Percentiles rank a stretch among this genome's conserved stretches.
Evolutionary conservation across 2,797 vertebrate species (phyloP).

Genomic region (Lagothrix lagotricha): DNA sequence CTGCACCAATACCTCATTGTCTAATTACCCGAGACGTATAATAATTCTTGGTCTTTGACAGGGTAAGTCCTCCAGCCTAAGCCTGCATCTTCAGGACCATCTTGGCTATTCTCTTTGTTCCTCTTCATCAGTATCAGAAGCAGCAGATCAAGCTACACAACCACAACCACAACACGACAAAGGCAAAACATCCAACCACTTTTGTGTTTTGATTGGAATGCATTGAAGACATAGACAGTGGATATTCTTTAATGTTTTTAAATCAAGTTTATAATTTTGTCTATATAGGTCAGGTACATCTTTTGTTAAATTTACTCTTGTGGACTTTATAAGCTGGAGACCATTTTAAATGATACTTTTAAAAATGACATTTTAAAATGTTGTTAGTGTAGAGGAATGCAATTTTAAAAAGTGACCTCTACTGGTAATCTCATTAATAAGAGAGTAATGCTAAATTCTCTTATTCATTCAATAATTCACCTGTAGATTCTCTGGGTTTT

Average conservation of each 20-base stretch:
- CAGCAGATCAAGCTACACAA: background rate
- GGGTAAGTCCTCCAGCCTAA: background rate
- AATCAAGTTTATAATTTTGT: background rate
- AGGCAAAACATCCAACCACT: background rate
- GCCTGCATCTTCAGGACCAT: background rate
- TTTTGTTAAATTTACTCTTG: background rate
- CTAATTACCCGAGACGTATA: background rate
- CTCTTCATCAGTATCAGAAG: background rate
- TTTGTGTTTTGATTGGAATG: background rate
- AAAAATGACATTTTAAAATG: background rate
- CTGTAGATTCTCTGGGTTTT: background rate
- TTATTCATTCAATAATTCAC: background rate
- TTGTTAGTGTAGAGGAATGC: background rate
- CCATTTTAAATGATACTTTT: background rate
- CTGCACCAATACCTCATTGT: background rate
- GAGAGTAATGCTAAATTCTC: background rate
- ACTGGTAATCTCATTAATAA: background rate
- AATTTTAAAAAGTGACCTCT: background rate
- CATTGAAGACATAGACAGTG: background rate
- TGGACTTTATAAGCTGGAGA: background rate
- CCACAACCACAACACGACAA: background rate
- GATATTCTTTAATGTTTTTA: background rate
- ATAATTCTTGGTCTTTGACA: background rate
- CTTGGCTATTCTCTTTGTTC: background rate
- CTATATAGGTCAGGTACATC: background rate